A percentile compares a stretch with the other conserved stretches of the same genome.
phyloP scores from a whole-genome alignment of 1,140 invertebrate genomes.

The Camponotus pennsylvanicus region DNA sequence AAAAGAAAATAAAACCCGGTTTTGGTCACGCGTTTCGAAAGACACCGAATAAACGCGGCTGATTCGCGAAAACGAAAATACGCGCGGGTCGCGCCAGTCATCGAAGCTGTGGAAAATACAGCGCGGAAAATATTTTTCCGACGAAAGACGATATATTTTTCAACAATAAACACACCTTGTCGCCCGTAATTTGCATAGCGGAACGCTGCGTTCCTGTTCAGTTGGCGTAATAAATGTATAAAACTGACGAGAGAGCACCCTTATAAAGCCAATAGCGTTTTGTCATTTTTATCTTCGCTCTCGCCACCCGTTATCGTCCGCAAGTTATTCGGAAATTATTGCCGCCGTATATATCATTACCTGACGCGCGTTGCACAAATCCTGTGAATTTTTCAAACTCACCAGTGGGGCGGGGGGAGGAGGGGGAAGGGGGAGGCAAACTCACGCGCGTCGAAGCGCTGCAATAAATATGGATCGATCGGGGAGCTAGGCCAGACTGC shows the following conservation, averaged over 20 bases:
- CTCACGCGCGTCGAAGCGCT: background rate
- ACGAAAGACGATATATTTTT: slow-evolving; percentile 34
- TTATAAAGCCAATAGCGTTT: slow-evolving; percentile 37
- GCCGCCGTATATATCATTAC: slow-evolving; percentile 50
- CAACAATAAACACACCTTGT: slow-evolving; percentile 34
- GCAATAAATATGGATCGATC: slow-evolving; percentile 59
- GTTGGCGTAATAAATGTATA: slow-evolving; percentile 43
- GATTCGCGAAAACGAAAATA: slow-evolving; percentile 35
- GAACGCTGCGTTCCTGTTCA: background rate
- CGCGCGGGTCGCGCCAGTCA: background rate
- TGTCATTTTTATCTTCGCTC: slow-evolving; percentile 40
- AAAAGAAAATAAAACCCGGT: slow-evolving; percentile 36
- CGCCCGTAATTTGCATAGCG: slow-evolving; percentile 5
- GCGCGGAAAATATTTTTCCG: slow-evolving; percentile 21
- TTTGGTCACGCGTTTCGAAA: slow-evolving; percentile 15
- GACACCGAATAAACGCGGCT: slow-evolving; percentile 22
- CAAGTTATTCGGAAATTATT: slow-evolving; percentile 56
- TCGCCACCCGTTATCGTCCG: slow-evolving; percentile 7
- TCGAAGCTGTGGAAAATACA: background rate
- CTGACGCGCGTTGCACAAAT: slow-evolving; percentile 44
- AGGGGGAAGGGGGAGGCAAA: background rate
- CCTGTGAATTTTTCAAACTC: slow-evolving; percentile 47
- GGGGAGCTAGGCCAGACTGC: slow-evolving; percentile 11
- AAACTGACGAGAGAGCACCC: slow-evolving; percentile 2
- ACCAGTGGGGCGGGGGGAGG: too few relatives aligned